Evolutionary conservation across 53 echinoderm and acorn worm genomes (phyloP).

Genomic region (Holothuria leucospilota): DNA sequence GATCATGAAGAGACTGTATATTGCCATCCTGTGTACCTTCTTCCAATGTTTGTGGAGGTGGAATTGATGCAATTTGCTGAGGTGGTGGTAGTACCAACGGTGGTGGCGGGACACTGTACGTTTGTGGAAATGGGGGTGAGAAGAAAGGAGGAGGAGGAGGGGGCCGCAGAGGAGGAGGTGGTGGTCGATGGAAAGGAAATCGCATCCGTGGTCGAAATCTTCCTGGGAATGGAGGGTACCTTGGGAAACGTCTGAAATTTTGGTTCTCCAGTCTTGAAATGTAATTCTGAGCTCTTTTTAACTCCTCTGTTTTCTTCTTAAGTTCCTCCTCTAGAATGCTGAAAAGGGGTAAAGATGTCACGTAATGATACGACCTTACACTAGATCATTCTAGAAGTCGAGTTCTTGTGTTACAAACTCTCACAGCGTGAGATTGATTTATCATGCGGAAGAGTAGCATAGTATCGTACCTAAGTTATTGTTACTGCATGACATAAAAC

Average conservation of each 20-base stretch:
- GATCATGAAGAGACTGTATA: neutral
- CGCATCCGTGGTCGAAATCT: slow-evolving; percentile 30
- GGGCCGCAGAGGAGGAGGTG: neutral
- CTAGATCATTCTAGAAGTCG: too few species aligned
- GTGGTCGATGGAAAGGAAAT: slow-evolving; percentile 35
- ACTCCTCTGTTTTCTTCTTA: neutral
- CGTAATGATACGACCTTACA: too few species aligned
- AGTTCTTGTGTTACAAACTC: too few species aligned
- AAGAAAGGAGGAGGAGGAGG: neutral
- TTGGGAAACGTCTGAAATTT: slow-evolving; percentile 6
- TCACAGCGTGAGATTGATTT: too few species aligned
- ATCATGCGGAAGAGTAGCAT: too few species aligned
- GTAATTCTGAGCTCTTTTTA: slow-evolving; percentile 23
- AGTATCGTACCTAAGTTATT: too few species aligned
- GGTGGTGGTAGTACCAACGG: neutral
- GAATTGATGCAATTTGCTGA: neutral
- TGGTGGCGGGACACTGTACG: slow-evolving; percentile 2
- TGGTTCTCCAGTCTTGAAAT: slow-evolving; percentile 24
- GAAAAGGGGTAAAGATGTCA: too few species aligned
- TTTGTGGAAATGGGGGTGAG: neutral
- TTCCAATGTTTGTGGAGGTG: neutral
- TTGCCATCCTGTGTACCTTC: neutral
- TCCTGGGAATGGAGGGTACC: slow-evolving; percentile 22
- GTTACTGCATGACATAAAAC: too few species aligned
- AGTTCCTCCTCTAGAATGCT: slow-evolving; percentile 26